Evolutionary conservation across 2,888 invertebrate genomes (phyloP), one percentile per base, ranked within the genome.

Genomic region (Ennomos quercinarius): DNA sequence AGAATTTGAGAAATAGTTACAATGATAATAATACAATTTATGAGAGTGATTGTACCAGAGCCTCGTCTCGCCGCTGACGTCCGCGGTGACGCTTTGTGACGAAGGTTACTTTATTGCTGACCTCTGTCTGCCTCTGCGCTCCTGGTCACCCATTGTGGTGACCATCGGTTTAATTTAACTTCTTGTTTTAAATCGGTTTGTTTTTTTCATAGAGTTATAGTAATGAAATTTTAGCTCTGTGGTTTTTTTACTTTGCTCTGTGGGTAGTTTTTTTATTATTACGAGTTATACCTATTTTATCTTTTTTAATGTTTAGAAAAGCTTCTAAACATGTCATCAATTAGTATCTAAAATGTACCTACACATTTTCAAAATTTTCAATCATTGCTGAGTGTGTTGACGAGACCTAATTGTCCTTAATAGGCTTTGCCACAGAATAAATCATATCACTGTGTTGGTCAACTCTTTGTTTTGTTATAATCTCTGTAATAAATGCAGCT

Each of bases 61-160:
- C 57, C 11, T 52, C 68, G 66, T 68, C 68, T 66, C 60, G 57
- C 61, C 64, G 74, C 70, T 73, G 74, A 64, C 66, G 73, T 68
- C 73, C 76, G 82, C 79, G 86, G 85, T 89, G 91, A 89, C 89
- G 87, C 83, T 78, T 84, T 64, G 81, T 91, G 91, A 92, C 91
- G 91, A 88, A 85, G 91, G 91, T 91, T 89, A 86, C 82, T 89
- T 90, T 92, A 91, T 91, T 92, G 92, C 91, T 92, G 91, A 91
- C 91, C 91, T 88, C 84, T 82, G 91, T 90, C 91, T 90, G 80
- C 78, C 73, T 74, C 80, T 89, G 79, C 73, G 74, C 80, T 86
- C 88, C 90, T 89, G 87, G 88, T 89, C 83, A 83, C 79, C 68
- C 68, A 64, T 72, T 71, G 80, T 79, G 82, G 83, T 86, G 74